Evolutionary conservation across 2,113 vertebrate genomes (phyloP).

Genomic region (Poeciliopsis occidentalis): DNA sequence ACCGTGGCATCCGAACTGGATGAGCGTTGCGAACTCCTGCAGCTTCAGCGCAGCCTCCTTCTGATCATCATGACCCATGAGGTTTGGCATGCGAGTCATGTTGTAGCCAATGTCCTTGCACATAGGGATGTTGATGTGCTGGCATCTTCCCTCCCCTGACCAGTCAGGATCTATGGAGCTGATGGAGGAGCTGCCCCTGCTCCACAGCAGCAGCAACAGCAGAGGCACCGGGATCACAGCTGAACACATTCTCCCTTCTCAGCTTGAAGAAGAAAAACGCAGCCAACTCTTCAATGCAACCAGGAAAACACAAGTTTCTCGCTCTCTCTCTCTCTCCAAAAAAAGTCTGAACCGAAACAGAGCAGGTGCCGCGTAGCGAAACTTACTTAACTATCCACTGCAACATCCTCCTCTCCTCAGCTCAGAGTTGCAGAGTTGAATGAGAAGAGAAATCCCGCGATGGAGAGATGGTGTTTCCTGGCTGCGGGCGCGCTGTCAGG

Average conservation of each 20-base stretch:
- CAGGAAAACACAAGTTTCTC: constrained; percentile 33
- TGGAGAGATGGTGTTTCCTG: constrained; percentile 11
- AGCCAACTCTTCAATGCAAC: constrained; percentile 20
- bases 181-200: constrained; percentile 80
- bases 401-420: constrained; percentile 41
- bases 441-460: constrained; percentile 33
- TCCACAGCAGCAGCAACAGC: constrained; percentile 43
- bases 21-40: constrained; percentile 91
- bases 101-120: constrained; percentile 99
- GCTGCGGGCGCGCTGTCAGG: constrained; percentile 36
- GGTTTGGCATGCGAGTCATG: constrained; percentile 93
- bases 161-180: constrained; percentile 91
- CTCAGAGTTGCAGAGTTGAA: constrained; percentile 29
- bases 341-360: constrained; percentile 26
- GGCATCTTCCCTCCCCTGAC: constrained; percentile 90
- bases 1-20: constrained; percentile 89
- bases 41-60: constrained; percentile 89
- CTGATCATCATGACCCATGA: constrained; percentile 91
- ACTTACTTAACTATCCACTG: constrained; percentile 56
- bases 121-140: constrained; percentile 92
- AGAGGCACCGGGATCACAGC: constrained; percentile 46
- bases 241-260: constrained; percentile 63
- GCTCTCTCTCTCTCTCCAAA: constrained; percentile 10
- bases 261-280: constrained; percentile 15
- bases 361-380: constrained; percentile 10